Evolutionary conservation across 2,888 invertebrate genomes (phyloP).

Genomic region (Orgyia antiqua): DNA sequence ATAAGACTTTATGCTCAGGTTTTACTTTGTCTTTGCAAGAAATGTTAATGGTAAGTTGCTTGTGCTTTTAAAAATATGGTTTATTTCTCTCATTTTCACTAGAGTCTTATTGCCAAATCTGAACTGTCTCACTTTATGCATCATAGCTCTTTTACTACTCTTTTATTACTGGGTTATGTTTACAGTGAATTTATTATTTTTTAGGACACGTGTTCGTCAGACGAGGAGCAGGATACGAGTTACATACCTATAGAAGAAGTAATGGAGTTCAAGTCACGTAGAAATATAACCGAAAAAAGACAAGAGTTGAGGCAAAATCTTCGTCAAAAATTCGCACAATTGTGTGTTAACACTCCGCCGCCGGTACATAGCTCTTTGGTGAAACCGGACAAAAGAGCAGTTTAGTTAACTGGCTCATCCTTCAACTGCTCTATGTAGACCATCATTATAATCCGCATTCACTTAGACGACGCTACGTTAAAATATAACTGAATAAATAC

Average conservation of each 20-base stretch:
- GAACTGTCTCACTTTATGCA: too few relatives aligned
- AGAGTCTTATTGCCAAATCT: too few relatives aligned
- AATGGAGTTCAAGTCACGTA: conserved; percentile 89
- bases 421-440: conserved; percentile 39
- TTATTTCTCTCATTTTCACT: too few relatives aligned
- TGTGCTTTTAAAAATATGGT: not conserved
- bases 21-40: conserved; percentile 83
- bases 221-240: conserved; percentile 86
- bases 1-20: conserved; percentile 63
- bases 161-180: too few relatives aligned
- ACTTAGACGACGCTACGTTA: too few relatives aligned
- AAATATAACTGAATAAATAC: too few relatives aligned
- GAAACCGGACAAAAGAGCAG: conserved; percentile 39
- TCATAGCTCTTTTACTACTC: too few relatives aligned
- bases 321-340: conserved; percentile 88
- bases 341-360: conserved; percentile 81
- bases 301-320: conserved; percentile 89
- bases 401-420: conserved; percentile 28
- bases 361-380: conserved; percentile 29
- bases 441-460: conserved; percentile 18
- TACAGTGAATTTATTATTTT: conserved; percentile 2
- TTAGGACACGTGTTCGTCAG: conserved; percentile 87
- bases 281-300: conserved; percentile 87
- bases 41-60: conserved; percentile 85
- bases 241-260: conserved; percentile 94